These are phyloP conservation scores for Apis laboriosa DNA, from an alignment of 1,140 invertebrate species.

Conservation along the genomic window DNA sequence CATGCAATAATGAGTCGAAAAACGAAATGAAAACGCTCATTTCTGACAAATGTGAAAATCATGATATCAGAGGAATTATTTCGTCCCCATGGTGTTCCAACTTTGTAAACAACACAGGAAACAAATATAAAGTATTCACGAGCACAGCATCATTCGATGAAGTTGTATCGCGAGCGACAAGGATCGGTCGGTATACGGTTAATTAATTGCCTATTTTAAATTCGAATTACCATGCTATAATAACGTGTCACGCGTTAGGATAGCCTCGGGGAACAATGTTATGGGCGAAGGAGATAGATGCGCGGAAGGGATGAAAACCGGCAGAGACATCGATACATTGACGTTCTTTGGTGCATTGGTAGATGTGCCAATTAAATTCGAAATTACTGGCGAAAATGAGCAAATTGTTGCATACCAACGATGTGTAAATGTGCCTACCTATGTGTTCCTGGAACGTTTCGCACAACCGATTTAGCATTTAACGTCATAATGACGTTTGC, in stretches of 20 bases:
- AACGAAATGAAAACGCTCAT: neutral
- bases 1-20: neutral
- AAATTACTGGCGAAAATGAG: slow-evolving; percentile 68
- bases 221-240: slow-evolving; percentile 60
- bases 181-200: slow-evolving; percentile 28
- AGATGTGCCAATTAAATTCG: slow-evolving; percentile 68
- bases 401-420: slow-evolving; percentile 50
- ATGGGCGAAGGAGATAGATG: slow-evolving; percentile 19
- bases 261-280: slow-evolving; percentile 31
- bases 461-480: slow-evolving; percentile 74
- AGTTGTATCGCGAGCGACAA: neutral
- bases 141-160: slow-evolving; percentile 38
- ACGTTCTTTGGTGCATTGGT: slow-evolving; percentile 14
- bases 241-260: slow-evolving; percentile 51
- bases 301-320: neutral
- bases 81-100: neutral
- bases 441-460: slow-evolving; percentile 60
- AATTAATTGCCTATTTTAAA: slow-evolving; percentile 68
- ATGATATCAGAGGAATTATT: neutral
- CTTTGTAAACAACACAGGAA: neutral
- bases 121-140: slow-evolving; percentile 46
- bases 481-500: slow-evolving; percentile 75
- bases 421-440: slow-evolving; percentile 47
- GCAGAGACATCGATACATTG: slow-evolving; percentile 35
- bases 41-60: slow-evolving; percentile 2